Percentiles rank a stretch among this genome's conserved stretches.
Conservation (phyloP, 2,888 invertebrate genomes). For the Brachynemurus nebulosus region DNA sequence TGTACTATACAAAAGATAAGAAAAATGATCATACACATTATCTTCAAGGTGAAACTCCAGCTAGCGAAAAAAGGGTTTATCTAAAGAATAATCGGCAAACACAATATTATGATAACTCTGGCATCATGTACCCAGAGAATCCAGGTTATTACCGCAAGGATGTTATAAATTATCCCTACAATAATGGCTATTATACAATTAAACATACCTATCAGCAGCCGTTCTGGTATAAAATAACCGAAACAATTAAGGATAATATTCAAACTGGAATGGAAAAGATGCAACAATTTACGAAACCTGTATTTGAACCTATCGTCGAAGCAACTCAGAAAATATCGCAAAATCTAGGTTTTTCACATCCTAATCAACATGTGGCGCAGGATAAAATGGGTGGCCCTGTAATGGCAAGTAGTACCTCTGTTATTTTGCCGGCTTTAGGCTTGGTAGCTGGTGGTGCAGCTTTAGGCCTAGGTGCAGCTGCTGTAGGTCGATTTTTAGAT, state of each 20-base stretch:
- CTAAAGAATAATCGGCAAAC: conserved; percentile 28
- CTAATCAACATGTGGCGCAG: conserved; percentile 33
- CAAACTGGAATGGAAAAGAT: conserved; percentile 56
- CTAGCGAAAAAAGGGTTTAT: no score
- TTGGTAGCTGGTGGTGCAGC: conserved; percentile 73
- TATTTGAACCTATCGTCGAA: conserved; percentile 60
- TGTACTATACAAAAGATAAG: neutral
- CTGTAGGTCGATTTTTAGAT: conserved; percentile 57
- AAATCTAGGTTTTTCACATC: conserved; percentile 48
- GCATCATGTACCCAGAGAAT: no score
- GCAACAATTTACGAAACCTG: conserved; percentile 50
- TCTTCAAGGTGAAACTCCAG: neutral
- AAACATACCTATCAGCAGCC: conserved; percentile 47
- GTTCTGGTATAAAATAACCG: conserved; percentile 58
- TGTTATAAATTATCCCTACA: conserved; percentile 40
- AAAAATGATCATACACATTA: neutral
- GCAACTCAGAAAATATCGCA: conserved; percentile 68
- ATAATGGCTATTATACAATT: conserved; percentile 41
- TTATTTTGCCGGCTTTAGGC: conserved; percentile 60
- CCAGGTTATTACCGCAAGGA: conserved; percentile 38
- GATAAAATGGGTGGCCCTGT: conserved; percentile 51
- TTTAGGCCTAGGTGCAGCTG: conserved; percentile 65
- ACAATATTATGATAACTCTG: conserved; percentile 30
- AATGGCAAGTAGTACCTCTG: conserved; percentile 39
- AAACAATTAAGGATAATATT: conserved; percentile 57